Evolutionary conservation across 1,140 invertebrate genomes (phyloP).

Genomic region (Lithobius niger): DNA sequence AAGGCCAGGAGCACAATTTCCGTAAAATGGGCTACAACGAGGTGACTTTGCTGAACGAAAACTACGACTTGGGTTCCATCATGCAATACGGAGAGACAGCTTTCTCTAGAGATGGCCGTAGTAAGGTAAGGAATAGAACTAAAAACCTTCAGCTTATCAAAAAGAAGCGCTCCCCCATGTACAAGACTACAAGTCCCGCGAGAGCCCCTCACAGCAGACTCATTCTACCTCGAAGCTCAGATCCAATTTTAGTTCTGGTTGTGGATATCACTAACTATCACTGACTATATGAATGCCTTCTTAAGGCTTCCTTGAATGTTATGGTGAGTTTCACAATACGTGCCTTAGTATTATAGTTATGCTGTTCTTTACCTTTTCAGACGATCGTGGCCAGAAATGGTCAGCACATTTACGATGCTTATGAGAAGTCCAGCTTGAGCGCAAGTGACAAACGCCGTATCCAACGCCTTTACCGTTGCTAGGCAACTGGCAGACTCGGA

Average conservation of each 20-base stretch:
- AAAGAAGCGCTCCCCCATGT: not conserved
- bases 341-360: not conserved
- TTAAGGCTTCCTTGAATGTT: not conserved
- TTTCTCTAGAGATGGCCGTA: not conserved
- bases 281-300: not conserved
- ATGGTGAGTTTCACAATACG: not conserved
- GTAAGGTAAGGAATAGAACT: not conserved
- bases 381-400: not conserved
- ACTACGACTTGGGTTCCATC: not conserved
- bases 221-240: not conserved
- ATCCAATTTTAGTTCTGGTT: not conserved
- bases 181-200: not conserved
- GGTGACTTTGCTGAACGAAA: not conserved
- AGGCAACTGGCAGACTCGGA: too few species aligned
- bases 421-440: not conserved
- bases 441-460: not conserved
- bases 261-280: not conserved
- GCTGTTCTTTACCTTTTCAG: not conserved
- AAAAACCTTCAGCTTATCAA: not conserved
- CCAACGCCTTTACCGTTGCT: not conserved
- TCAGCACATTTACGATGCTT: not conserved
- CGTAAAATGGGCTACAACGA: not conserved
- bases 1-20: not conserved
- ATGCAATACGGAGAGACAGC: conserved; percentile 1
- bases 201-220: not conserved